Conservation (phyloP, 2,888 invertebrate species). For the Synergus japonicus region DNA sequence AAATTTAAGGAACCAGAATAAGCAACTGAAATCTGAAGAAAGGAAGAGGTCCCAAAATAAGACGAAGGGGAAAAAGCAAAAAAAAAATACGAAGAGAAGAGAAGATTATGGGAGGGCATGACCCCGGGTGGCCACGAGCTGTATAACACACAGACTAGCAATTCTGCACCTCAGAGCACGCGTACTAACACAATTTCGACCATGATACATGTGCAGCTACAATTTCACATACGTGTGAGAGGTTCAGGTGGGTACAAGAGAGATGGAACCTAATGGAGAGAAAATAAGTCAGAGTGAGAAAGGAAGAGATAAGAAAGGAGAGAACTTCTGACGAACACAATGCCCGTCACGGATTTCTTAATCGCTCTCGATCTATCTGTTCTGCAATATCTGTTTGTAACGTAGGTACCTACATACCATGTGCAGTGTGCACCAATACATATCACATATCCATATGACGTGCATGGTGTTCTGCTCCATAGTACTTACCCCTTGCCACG, state of each 20-base stretch:
- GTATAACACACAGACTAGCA: conserved; percentile 55
- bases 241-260: conserved; percentile 49
- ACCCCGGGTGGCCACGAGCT: conserved; percentile 74
- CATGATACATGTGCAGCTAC: conserved; percentile 58
- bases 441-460: conserved; percentile 7
- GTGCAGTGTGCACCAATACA: conserved; percentile 45
- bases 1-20: neutral
- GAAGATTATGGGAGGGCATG: conserved; percentile 75
- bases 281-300: conserved; percentile 21
- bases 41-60: conserved; percentile 45
- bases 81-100: conserved; percentile 57
- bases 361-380: conserved; percentile 74
- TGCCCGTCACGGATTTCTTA: conserved; percentile 76
- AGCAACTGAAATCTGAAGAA: conserved; percentile 41
- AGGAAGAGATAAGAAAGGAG: conserved; percentile 1
- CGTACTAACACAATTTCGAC: conserved; percentile 44
- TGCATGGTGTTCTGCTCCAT: conserved; percentile 32
- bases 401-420: conserved; percentile 52
- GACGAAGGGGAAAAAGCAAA: conserved; percentile 46
- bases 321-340: conserved; percentile 66
- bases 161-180: conserved; percentile 49
- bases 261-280: conserved; percentile 34
- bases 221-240: conserved; percentile 57
- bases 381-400: conserved; percentile 63
- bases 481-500: conserved; percentile 63